Base-by-base conservation (phyloP, 2,888 invertebrate species). In the Drosophila cognata region DNA sequence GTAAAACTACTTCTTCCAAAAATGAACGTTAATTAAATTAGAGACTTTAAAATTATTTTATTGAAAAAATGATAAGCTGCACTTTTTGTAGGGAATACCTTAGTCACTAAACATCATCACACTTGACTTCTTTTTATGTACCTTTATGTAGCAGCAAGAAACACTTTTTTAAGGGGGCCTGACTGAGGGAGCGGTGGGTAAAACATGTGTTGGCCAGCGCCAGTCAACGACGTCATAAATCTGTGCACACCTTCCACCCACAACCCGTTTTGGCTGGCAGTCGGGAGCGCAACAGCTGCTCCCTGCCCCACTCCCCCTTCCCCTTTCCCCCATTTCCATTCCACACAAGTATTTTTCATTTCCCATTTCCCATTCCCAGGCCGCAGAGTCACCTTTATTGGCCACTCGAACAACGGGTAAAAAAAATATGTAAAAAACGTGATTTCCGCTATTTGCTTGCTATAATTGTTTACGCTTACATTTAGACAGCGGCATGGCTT, bases 371-470 rank as follows among this genome's bases (percentile, higher is more conserved):
- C 41, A 41, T 28, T 18, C 35, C 5, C 48, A 50, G 35, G 57
- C 57, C 57, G 28, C 55, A 35, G 59, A 70, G 55, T 60, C 70
- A 73, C 77, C 73, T 72, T 77, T 69, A 77, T 80, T 72, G 59
- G 73, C 84, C 81, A 76, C 64, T 78, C 72, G 76, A 69, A 77
- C 74, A 74, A 77, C 77, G 71, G 73, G 71, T 71, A 64, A 6
- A 21, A 10, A 21, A 28, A 21, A 25, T 4, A 70, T 69, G 73
- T 74, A 69, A 80, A 82, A 89, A 87, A 79, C 87, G 87, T 87
- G 87, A 87, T 89, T 87, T 89, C 89, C 87, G 87, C 81, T 82
- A 74, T 76, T 81, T 71, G 73, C 52, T 66, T 53, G 78, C 69
- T 74, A 62, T 77, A 88, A 82, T 81, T 89, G 82, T 82, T 82